phyloP scores from a whole-genome alignment of 2,888 invertebrate genomes.

The Melanostoma scalare region DNA sequence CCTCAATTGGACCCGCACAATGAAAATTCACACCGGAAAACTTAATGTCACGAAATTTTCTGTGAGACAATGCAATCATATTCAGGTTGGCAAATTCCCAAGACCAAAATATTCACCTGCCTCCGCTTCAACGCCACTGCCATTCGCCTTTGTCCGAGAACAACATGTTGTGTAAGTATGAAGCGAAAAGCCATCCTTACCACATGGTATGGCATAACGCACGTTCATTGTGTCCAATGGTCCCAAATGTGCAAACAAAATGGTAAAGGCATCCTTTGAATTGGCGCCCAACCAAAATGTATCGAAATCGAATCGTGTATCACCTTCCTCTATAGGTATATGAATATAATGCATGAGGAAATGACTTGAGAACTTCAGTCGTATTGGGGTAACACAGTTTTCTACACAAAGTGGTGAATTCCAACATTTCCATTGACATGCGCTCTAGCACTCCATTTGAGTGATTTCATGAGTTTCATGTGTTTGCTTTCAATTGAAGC shows the following conservation, averaged over 20 bases:
- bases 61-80: conserved; percentile 69
- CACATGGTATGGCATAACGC: conserved; percentile 38
- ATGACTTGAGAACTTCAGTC: conserved; percentile 3
- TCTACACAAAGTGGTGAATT: conserved; percentile 62
- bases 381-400: conserved; percentile 44
- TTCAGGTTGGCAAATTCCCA: conserved; percentile 69
- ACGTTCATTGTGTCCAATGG: conserved; percentile 60
- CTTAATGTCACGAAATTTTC: conserved; percentile 67
- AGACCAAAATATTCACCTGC: conserved; percentile 47
- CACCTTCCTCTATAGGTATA: neutral
- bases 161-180: conserved; percentile 24
- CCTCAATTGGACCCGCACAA: conserved; percentile 23
- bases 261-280: conserved; percentile 50
- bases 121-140: neutral
- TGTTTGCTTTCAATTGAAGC: conserved; percentile 2
- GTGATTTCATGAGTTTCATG: conserved; percentile 37
- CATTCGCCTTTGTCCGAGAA: conserved; percentile 30
- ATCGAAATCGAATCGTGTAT: conserved; percentile 62
- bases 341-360: conserved; percentile 43
- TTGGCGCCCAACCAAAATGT: conserved; percentile 67
- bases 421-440: conserved; percentile 43
- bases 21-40: conserved; percentile 68
- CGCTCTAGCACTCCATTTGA: conserved; percentile 31
- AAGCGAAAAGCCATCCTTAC: conserved; percentile 48
- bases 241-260: conserved; percentile 50